Percentiles rank a stretch among this genome's conserved stretches.
These are phyloP conservation scores for Bembecia ichneumoniformis DNA, from an alignment of 2,888 invertebrate genomes.

Conservation along the genomic window DNA sequence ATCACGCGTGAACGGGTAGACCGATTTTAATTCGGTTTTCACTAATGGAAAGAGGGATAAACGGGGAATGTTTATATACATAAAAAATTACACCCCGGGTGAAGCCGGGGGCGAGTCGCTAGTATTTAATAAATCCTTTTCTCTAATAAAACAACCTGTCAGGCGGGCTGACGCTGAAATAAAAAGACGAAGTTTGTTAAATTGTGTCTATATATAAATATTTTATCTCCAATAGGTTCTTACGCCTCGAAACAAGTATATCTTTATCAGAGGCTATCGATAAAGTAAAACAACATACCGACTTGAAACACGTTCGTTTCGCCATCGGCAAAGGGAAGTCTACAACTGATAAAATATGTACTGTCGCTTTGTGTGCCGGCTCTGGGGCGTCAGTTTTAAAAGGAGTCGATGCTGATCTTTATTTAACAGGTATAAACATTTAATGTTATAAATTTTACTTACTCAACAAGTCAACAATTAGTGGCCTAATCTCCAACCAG, in stretches of 20 bases:
- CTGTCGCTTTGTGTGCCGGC: conserved; percentile 90
- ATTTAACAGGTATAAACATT: conserved; percentile 77
- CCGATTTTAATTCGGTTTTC: no score
- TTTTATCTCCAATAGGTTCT: conserved; percentile 28
- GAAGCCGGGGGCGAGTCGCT: no score
- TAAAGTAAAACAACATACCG: conserved; percentile 78
- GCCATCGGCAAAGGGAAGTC: conserved; percentile 71
- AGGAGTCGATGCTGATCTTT: conserved; percentile 81
- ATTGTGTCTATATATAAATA: background rate
- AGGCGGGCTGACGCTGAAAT: no score
- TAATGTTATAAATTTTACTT: background rate
- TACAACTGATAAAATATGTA: conserved; percentile 61
- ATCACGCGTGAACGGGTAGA: no score
- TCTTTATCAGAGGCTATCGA: conserved; percentile 75
- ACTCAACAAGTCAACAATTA: background rate
- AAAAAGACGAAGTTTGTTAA: no score
- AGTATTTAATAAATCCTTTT: no score
- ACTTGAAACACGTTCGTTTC: conserved; percentile 79
- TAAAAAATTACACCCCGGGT: no score
- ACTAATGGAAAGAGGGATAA: no score
- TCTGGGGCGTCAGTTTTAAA: conserved; percentile 86
- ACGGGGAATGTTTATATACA: no score
- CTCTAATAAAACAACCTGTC: no score
- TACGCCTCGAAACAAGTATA: conserved; percentile 29
- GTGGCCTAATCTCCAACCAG: background rate